phyloP scores from a whole-genome alignment of 2,113 vertebrate species.

The Gobius niger region DNA sequence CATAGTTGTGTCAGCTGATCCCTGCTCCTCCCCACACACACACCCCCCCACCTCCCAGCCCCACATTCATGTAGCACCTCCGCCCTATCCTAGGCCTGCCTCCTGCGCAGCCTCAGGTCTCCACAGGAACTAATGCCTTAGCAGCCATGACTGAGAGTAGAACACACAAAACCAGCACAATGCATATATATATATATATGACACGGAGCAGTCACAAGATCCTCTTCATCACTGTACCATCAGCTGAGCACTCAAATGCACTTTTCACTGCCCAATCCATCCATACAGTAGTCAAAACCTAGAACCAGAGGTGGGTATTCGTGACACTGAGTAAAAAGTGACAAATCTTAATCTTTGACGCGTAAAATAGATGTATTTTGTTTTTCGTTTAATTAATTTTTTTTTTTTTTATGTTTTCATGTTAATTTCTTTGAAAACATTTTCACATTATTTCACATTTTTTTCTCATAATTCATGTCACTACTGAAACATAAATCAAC shows the following conservation, averaged over 20 bases:
- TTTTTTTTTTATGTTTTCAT: neutral
- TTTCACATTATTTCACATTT: too few relatives aligned
- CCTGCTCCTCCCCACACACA: conserved; percentile 3
- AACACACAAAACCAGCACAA: conserved; percentile 20
- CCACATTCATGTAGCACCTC: conserved; percentile 33
- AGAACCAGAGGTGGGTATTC: too few relatives aligned
- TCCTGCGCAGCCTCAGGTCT: conserved; percentile 41
- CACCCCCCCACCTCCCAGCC: too few relatives aligned
- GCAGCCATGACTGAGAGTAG: conserved; percentile 48
- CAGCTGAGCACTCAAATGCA: conserved; percentile 9
- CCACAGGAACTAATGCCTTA: conserved; percentile 47
- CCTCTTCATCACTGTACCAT: conserved; percentile 26
- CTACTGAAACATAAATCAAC: too few relatives aligned
- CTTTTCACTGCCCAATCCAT: conserved; percentile 1
- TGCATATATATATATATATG: conserved; percentile 15
- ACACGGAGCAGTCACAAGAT: conserved; percentile 42
- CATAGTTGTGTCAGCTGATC: conserved; percentile 66
- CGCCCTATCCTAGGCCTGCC: conserved; percentile 33
- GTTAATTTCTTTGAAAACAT: too few relatives aligned
- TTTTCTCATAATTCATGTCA: too few relatives aligned
- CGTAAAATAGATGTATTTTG: too few relatives aligned
- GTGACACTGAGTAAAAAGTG: too few relatives aligned
- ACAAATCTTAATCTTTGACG: too few relatives aligned
- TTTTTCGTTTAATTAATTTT: too few relatives aligned
- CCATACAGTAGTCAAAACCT: neutral